phyloP scores from a whole-genome alignment of 2,113 vertebrate species.

The Colius striatus region DNA sequence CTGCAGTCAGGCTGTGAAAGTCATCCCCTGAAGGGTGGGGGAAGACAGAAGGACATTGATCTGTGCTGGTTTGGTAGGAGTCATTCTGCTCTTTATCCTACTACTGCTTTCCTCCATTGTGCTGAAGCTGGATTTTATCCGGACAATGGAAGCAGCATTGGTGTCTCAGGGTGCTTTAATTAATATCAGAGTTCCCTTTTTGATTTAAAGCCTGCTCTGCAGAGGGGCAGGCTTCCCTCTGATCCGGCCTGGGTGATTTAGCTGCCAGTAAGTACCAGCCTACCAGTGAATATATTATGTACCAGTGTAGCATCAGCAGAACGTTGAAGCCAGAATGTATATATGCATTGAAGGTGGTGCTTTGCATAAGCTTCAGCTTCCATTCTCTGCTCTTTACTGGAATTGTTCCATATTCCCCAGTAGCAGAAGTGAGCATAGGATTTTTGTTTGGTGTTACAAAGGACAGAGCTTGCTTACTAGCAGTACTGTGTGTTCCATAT shows the following conservation, averaged over 20 bases:
- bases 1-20: background rate
- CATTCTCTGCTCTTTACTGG: background rate
- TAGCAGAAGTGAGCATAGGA: background rate
- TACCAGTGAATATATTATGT: background rate
- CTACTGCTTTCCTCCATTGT: background rate
- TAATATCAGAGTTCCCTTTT: background rate
- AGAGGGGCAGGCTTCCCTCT: background rate
- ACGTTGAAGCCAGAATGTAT: background rate
- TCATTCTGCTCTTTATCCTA: background rate
- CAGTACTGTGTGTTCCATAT: background rate
- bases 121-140: background rate
- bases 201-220: background rate
- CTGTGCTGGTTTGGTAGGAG: no score
- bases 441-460: background rate
- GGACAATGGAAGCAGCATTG: background rate
- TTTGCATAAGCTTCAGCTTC: background rate
- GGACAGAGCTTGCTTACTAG: background rate
- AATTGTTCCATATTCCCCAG: background rate
- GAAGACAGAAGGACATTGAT: background rate
- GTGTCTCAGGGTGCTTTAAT: background rate
- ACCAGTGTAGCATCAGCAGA: background rate
- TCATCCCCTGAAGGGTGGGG: background rate
- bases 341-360: background rate
- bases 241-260: background rate
- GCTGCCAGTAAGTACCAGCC: background rate